Evolutionary conservation across 2,797 vertebrate species (phyloP).

Genomic region (Mustela erminea): DNA sequence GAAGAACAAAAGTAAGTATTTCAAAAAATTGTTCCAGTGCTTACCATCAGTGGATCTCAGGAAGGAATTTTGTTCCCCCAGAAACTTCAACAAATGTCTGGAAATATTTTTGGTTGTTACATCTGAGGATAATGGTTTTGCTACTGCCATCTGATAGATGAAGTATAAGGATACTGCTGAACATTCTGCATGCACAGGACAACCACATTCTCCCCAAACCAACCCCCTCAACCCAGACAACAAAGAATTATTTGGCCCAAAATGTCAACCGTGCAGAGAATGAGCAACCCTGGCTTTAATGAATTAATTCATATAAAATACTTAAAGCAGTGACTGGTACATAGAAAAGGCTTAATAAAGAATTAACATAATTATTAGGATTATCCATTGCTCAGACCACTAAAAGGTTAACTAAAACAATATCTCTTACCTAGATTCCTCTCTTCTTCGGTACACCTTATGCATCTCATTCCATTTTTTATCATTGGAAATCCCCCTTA

Average conservation of each 20-base stretch:
- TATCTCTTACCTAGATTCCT: background rate
- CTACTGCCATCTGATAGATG: background rate
- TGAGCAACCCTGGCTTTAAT: background rate
- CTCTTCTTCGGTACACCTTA: background rate
- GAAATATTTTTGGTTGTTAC: background rate
- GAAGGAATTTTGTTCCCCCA: background rate
- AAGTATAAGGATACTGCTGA: background rate
- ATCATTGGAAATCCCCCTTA: background rate
- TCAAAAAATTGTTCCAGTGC: background rate
- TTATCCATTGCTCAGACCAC: background rate
- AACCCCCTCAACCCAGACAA: background rate
- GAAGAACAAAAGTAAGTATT: background rate
- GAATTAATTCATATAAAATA: background rate
- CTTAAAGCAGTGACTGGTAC: background rate
- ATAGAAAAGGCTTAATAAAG: background rate
- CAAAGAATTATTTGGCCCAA: background rate
- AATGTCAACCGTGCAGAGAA: background rate
- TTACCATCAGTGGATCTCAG: background rate
- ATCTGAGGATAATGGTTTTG: background rate
- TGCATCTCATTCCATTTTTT: background rate
- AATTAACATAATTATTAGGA: background rate
- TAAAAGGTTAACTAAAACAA: background rate
- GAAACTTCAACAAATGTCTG: background rate
- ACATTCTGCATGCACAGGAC: background rate
- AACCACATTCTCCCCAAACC: background rate